A percentile compares a stretch with the other conserved stretches of the same genome.
Evolutionary conservation across 2,113 vertebrate genomes (phyloP).

Genomic region (Crotalus viridis): DNA sequence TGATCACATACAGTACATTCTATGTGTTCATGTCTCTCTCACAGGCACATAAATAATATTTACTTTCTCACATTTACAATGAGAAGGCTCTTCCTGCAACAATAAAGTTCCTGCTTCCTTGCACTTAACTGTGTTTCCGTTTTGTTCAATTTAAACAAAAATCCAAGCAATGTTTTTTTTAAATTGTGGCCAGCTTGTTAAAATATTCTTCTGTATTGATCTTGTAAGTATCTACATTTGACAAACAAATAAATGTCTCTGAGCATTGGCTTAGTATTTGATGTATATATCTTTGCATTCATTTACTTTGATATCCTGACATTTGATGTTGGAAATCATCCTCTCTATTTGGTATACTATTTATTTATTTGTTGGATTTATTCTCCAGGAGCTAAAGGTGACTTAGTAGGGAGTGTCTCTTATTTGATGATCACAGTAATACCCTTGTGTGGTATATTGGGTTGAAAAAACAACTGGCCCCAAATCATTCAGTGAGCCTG

Average conservation of each 20-base stretch:
- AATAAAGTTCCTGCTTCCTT: background rate
- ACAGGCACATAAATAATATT: background rate
- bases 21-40: background rate
- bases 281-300: background rate
- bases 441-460: background rate
- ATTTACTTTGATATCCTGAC: background rate
- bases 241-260: background rate
- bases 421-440: background rate
- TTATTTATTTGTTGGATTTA: background rate
- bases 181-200: background rate
- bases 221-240: background rate
- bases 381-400: background rate
- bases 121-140: background rate
- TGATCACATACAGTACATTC: background rate
- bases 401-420: background rate
- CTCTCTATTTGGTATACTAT: background rate
- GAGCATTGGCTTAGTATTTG: background rate
- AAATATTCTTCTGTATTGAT: background rate
- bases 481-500: background rate
- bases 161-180: background rate
- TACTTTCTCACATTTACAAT: background rate
- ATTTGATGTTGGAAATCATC: background rate
- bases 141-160: background rate
- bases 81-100: background rate
- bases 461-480: background rate